Evolutionary conservation across 2,888 invertebrate genomes (phyloP), one percentile per base, ranked within the genome.

Genomic region (Tenthredo distinguenda): DNA sequence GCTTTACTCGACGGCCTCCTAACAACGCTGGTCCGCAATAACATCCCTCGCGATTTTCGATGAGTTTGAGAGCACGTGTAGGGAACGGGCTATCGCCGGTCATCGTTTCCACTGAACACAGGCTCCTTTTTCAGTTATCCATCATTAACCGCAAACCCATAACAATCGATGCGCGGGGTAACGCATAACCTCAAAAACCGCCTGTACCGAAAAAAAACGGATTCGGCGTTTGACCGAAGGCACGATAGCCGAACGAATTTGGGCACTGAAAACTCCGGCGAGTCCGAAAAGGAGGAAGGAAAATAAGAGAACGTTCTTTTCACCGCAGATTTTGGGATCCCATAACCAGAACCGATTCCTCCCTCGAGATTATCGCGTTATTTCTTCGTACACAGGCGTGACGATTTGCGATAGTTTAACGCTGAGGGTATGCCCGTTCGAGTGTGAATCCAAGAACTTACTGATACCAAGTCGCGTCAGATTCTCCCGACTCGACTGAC

Each of bases 361-460:
- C 26, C 7, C 34, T 10, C 4, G 34, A 31, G 34, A 34, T 34
- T 6, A 68, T 68, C 68, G 5, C 34, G 34, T 4, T 21, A 72
- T 37, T 40, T 72, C 71, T 37, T 40, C 71, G 71, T 18, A 43
- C 21, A 26, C 21, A 43, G n/a, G 40, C n/a, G 72, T 43, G 72
- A 40, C 43, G 72, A 43, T 74, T 74, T 74, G 43, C 72, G 72
- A 77, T 55, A 77, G 55, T 77, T 34, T 77, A 77, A 47, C 18
- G 31, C 31, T n/a, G 40, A 43, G 43, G 40, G 72, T 50, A 34
- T 77, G 26, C 21, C 83, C 71, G 47, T 43, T 83, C 83, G 47
- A 83, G 83, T 71, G 83, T 83, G 31, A 83, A 83, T 65, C 83
- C 83, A 47, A 71, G 71, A 83, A 83, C 68, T 83, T 83, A 71